Evolutionary conservation across 2,888 invertebrate species (phyloP), one percentile per base, ranked within the genome.

Genomic region (Pediacus dermestoides): DNA sequence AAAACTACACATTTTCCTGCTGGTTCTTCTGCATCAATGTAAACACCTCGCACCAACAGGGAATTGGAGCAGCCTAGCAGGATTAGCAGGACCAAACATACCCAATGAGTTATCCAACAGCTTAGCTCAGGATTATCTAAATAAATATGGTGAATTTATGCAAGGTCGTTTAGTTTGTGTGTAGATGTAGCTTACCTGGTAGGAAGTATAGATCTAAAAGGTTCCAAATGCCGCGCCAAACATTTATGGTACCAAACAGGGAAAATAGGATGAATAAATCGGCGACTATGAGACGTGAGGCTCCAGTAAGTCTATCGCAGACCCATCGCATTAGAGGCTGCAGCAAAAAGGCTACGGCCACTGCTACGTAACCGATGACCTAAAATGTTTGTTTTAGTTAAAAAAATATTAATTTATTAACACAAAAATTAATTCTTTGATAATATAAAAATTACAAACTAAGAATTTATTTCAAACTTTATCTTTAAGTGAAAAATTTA

Each of bases 191-290:
- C 37, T 64, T 61, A 85, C 85, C 82, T 68, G 88, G 84, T 50
- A 85, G 76, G 46, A 90, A 77, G 67, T 86, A 87, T 21, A 84
- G 70, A 66, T 91, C 88, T 13, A 89, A 73, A 38, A 86, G 67
- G 46, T 81, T 83, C 90, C 91, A 91, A 37, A 90, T 77, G 8
- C 89, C 90, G 28, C 91, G 76, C 91, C 91, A 91, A 7, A 89
- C 85, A 66, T 89, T 89, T 34, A 91, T 84, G 0, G 88, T 88
- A 8, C 88, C 88, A 45, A 85, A 64, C 62, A 88, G 85, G 22
- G 85, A 83, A 47, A 88, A 69, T 42, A 89, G 72, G 45, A 88
- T 79, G 70, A 87, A 88, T 7, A 80, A 63, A 61, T 91, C 90
- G 12, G 88, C 87, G 1, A 82, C 73, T 18, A 85, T 61, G 13